Base-by-base conservation (phyloP, 2,113 vertebrate genomes). In the Pedionomus torquatus region DNA sequence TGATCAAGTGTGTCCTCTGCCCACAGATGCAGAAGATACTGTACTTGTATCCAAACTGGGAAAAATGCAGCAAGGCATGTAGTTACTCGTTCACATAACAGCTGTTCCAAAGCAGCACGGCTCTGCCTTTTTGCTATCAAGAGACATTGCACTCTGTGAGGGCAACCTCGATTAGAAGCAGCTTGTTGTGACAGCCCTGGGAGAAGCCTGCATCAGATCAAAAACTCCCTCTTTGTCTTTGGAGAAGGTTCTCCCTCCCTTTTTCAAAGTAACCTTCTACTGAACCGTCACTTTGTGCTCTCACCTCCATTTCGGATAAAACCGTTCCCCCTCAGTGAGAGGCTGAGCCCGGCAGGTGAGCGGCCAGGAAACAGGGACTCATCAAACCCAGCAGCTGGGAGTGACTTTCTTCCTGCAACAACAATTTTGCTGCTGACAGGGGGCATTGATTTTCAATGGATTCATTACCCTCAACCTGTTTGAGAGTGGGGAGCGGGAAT, bases 361-460 rank as follows among this genome's bases (percentile, higher is more conserved):
- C 8, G 7, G 48, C 72, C 76, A 63, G 79, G 79, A 54, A 90
- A 11, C 54, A 69, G 44, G 83, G 71, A 83, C 79, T 90, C 80
- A 69, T 80, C 89, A 86, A 77, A 95, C 69, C 69, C 70, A 92
- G 91, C 11, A 76, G 84, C 74, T 44, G 65, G 6, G 21, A 23
- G 17, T 94, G 94, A 89, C 91, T 89, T 64, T 82, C 89, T 83
- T 84, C 77, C 71, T 70, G 64, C 54, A 92, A 94, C 91, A 94
- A 82, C 78, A 82, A 76, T 91, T 93, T 69, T 79, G 75, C n/a
- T 57, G 66, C 82, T 96, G 81, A 91, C 43, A 60, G 69, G n/a
- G 80, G 68, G 79, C 93, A 95, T 87, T 81, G 95, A 96, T 96
- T 96, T 96, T 83, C 93, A 91, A 88, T 43, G 35, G 70, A 91